Evolutionary conservation across 1,140 invertebrate genomes (phyloP), one percentile per base, ranked within the genome.

Genomic region (Phthorimaea operculella): DNA sequence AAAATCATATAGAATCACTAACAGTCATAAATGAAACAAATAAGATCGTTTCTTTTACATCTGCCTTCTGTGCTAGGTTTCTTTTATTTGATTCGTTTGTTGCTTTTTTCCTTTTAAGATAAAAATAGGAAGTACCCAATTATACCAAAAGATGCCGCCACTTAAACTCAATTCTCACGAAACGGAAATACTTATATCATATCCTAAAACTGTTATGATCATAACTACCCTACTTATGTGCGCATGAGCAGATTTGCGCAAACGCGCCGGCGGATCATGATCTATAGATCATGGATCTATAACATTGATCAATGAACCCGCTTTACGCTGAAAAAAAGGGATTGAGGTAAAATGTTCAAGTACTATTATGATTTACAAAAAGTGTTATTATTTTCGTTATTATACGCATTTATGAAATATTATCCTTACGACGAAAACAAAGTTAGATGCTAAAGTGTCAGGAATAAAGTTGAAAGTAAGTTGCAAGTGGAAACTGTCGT

Each of bases 171-270:
- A 63, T 53, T 58, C 64, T 68, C 57, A 52, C 54, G 64, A 69
- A 74, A 72, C 79, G 79, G 77, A 83, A 79, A 76, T 74, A 64
- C 59, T 28, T 66, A 68, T 72, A 82, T 74, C 64, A 82, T 75
- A 79, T 76, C 70, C 66, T 62, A 56, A 62, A 74, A 69, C 60
- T 60, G 70, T 73, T 72, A 71, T 63, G 54, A 66, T 62, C 51
- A 65, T 71, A 70, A 67, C 57, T 68, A 63, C 58, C 60, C 59
- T 47, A 67, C 68, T 70, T 62, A 18, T 34, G 9, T 72, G 60
- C 72, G 76, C 78, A 68, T 77, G 67, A 76, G 54, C 75, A 55
- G 64, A 50, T 63, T 70, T 73, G 69, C 65, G 76, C 72, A 80
- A 79, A 77, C 57, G 64, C 57, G 50, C 72, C 72, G 72, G 67